Evolutionary conservation across 2,113 vertebrate genomes (phyloP).

Genomic region (Seriola aureovittata): DNA sequence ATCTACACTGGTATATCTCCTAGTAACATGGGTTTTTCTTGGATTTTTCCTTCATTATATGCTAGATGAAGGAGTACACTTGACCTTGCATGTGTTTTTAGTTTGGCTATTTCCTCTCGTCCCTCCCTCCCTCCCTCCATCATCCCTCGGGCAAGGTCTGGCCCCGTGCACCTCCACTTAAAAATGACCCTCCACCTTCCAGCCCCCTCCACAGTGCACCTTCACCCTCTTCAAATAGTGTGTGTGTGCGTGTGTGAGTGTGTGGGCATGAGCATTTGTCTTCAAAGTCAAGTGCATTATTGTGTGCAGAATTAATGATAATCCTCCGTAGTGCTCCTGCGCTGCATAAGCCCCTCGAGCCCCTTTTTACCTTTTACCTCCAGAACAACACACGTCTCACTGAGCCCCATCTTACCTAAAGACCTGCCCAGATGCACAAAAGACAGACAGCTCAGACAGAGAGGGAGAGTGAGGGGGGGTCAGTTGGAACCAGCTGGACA

Average conservation of each 20-base stretch:
- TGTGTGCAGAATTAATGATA: slow-evolving; percentile 72
- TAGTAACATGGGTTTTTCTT: slow-evolving; percentile 22
- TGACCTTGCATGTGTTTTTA: slow-evolving; percentile 78
- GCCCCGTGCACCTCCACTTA: slow-evolving; percentile 58
- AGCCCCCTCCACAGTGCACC: slow-evolving; percentile 37
- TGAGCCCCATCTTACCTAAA: slow-evolving; percentile 58
- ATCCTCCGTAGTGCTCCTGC: slow-evolving; percentile 64
- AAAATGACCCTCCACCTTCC: slow-evolving; percentile 61
- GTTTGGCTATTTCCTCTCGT: slow-evolving; percentile 71
- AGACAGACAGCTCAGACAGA: slow-evolving; percentile 65
- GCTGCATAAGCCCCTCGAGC: slow-evolving; percentile 59
- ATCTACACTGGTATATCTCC: slow-evolving; percentile 23
- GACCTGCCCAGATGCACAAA: slow-evolving; percentile 58
- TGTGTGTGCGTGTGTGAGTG: not conserved
- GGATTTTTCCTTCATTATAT: slow-evolving; percentile 47
- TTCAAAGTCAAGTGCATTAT: slow-evolving; percentile 74
- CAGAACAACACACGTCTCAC: slow-evolving; percentile 56
- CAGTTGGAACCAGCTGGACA: slow-evolving; percentile 70
- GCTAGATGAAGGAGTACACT: slow-evolving; percentile 62
- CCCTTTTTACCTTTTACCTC: slow-evolving; percentile 70
- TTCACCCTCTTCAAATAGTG: slow-evolving; percentile 29
- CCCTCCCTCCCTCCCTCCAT: slow-evolving; percentile 36
- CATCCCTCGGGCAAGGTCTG: slow-evolving; percentile 64
- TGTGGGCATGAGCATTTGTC: slow-evolving; percentile 18
- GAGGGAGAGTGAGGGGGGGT: slow-evolving; percentile 50